Base-by-base conservation (phyloP, 2,888 invertebrate species). In the Sthenelais limicola region DNA sequence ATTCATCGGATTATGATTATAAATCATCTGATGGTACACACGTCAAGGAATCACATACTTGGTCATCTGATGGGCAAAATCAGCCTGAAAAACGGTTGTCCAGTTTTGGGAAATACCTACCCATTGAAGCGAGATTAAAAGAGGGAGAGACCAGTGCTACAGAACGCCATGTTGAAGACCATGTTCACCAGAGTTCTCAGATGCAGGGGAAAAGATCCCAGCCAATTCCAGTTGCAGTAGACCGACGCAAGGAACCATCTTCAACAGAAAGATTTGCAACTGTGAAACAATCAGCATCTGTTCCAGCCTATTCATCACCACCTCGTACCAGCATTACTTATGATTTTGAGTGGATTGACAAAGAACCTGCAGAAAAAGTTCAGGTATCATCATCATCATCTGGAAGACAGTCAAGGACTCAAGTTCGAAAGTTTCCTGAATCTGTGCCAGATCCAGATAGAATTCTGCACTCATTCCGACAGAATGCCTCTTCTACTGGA, bases 11-110 rank as follows among this genome's bases (percentile, higher is more conserved):
- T 12, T 62, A 62, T 62, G 62, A 62, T 24, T 35, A 38, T 24
- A 62, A 62, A 24, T 62, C 62, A 15, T 38, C 62, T 38, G 62
- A 62, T 38, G 62, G 62, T 2, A 62, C 62, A 1, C 62, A 62
- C 43, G 62, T 62, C 18, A 62, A 62, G 24, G 62, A 62, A 24
- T 43, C 43, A 43, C 43, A 43, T 18, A 28, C 38, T 21, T 62
- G 62, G 62, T 62, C 62, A 3, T n/a, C 62, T 3, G 4, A 18
- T 18, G 43, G 18, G 9, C 12, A 43, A 9, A 43, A 43, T 12
- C 12, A 9, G 43, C 12, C 12, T 43, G 18, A 12, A 43, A 43
- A n/a, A n/a, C n/a, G n/a, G n/a, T n/a, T n/a, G n/a, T n/a, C n/a
- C n/a, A n/a, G n/a, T n/a, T n/a, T n/a, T n/a, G n/a, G n/a, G n/a